Base-by-base conservation (phyloP, 2,888 invertebrate genomes). In the Eulithis prunata region DNA sequence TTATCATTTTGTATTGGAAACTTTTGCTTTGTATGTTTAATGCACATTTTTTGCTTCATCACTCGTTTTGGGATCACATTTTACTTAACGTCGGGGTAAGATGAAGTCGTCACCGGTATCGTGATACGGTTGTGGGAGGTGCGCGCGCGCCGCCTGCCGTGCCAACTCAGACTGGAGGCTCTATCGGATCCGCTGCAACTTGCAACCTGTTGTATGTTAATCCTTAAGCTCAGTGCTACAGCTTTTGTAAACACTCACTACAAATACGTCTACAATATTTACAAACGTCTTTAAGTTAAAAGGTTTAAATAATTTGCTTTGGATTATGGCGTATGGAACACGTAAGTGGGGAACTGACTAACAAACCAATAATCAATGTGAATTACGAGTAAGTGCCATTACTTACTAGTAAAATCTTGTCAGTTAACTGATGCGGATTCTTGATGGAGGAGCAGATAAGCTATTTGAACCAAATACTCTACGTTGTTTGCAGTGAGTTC, bases 151-250 rank as follows among this genome's bases (percentile, higher is more conserved):
- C 79, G 84, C 77, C 81, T 76, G 88, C 87, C 87, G 87, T 82
- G 78, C 85, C 74, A 84, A 84, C 82, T 80, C 83, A 86, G 85
- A 92, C 92, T 92, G 91, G 86, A 91, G 90, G 91, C 87, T 89
- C 82, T 86, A 87, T 86, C 82, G 85, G 75, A 79, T 75, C 79
- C 80, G 74, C 81, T 87, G 87, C 87, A 88, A 83, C 84, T 81
- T 86, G 85, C 86, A 90, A 88, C 89, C 87, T 86, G 87, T 87
- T 86, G 85, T 87, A 84, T 85, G 84, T 84, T 86, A 88, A 89
- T 90, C 87, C 86, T 81, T 79, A 83, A 85, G 81, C 82, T 79
- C 75, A 82, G 82, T 83, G 79, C 85, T 83, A 82, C 81, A 82
- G 76, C 81, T 83, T 84, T 85, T 81, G 85, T 86, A 84, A 89